A percentile compares a stretch with the other conserved stretches of the same genome.
These are phyloP conservation scores for Ginglymostoma cirratum DNA, from an alignment of 2,113 vertebrate species.

Conservation along the genomic window DNA sequence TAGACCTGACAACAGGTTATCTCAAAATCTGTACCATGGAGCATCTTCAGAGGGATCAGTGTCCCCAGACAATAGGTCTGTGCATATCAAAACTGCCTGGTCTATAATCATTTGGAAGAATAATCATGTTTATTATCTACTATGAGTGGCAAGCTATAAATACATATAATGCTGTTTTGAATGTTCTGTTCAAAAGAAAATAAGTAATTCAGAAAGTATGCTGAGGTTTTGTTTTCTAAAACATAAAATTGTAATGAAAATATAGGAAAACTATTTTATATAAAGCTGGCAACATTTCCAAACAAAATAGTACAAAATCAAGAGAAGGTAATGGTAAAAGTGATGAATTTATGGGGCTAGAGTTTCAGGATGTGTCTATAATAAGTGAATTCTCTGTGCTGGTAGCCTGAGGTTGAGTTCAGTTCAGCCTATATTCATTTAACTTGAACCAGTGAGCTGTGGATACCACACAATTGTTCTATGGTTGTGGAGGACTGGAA, in stretches of 20 bases:
- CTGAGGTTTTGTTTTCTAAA: not conserved
- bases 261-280: not conserved
- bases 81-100: constrained; percentile 38
- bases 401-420: not conserved
- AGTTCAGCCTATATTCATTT: not conserved
- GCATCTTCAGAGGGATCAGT: constrained; percentile 89
- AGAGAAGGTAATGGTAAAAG: not conserved
- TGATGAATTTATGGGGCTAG: not conserved
- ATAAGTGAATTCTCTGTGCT: not conserved
- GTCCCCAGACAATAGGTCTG: constrained; percentile 93
- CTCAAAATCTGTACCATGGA: constrained; percentile 82
- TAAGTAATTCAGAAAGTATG: not conserved
- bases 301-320: not conserved
- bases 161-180: not conserved
- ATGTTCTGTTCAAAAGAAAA: not conserved
- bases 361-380: not conserved
- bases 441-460: not conserved
- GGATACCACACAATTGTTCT: not conserved
- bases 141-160: not conserved
- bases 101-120: not conserved
- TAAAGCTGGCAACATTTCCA: not conserved
- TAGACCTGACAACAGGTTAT: constrained; percentile 88
- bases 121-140: constrained; percentile 4
- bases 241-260: not conserved
- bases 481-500: not conserved